Percentiles rank a stretch among this genome's conserved stretches.
Evolutionary conservation across 2,888 invertebrate species (phyloP).

Genomic region (Sepioteuthis lessoniana): DNA sequence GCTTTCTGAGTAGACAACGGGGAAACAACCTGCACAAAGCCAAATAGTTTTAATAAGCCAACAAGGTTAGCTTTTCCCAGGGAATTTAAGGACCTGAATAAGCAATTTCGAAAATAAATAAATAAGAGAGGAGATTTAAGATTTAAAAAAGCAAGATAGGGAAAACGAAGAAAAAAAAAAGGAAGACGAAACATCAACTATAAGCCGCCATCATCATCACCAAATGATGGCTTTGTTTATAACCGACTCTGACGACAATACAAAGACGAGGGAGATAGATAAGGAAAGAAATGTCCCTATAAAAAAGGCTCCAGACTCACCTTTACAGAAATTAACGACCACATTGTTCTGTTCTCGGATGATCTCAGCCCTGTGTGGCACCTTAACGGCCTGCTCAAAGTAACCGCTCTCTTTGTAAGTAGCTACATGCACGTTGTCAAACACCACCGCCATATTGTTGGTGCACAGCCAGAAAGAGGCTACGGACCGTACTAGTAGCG

Average conservation of each 20-base stretch:
- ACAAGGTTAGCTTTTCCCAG: too few species aligned
- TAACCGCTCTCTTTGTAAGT: constrained; percentile 69
- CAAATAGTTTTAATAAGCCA: too few species aligned
- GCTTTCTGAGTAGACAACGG: too few species aligned
- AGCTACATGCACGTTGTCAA: constrained; percentile 73
- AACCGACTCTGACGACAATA: neutral
- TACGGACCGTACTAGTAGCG: neutral
- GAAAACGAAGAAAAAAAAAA: too few species aligned
- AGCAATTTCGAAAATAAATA: too few species aligned
- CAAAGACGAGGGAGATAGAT: neutral
- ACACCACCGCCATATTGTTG: constrained; percentile 73
- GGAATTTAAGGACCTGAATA: too few species aligned
- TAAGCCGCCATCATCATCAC: neutral
- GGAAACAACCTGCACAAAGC: too few species aligned
- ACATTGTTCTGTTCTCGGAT: constrained; percentile 61
- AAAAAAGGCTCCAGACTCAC: constrained; percentile 55
- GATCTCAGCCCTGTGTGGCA: constrained; percentile 62
- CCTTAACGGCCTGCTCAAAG: constrained; percentile 60
- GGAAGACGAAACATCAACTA: too few species aligned
- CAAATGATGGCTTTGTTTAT: neutral
- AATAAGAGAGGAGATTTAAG: too few species aligned
- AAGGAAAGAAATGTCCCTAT: neutral
- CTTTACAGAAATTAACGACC: constrained; percentile 67
- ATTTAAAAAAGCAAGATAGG: too few species aligned
- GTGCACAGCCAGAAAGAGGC: constrained; percentile 38